A percentile compares a stretch with the other conserved stretches of the same genome.
phyloP scores from a whole-genome alignment of 2,797 vertebrate species.

The Rhabdomys pumilio region DNA sequence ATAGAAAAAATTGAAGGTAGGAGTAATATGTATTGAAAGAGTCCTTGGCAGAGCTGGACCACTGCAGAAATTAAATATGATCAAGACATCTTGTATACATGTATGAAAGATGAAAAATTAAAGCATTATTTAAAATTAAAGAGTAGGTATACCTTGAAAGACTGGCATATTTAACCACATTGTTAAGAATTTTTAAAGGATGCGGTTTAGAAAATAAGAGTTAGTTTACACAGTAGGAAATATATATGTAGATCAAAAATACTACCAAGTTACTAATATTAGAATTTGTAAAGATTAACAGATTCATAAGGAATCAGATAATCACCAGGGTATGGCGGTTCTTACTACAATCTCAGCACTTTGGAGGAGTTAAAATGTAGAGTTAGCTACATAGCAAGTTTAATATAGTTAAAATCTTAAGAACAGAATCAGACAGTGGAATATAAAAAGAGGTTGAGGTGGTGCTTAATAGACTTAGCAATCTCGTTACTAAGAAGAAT shows the following conservation, averaged over 20 bases:
- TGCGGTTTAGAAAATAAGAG: background rate
- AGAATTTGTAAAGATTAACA: background rate
- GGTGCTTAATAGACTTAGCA: background rate
- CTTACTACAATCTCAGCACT: background rate
- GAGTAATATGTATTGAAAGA: background rate
- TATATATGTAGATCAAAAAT: background rate
- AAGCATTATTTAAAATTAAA: background rate
- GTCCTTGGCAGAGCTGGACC: background rate
- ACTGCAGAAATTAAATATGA: no score
- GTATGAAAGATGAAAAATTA: background rate
- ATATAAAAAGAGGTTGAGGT: background rate
- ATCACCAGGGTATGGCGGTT: rapidly evolving
- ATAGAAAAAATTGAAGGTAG: no score
- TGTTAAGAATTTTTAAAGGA: background rate
- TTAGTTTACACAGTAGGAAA: background rate
- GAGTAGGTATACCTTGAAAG: background rate
- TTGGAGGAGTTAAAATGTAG: background rate
- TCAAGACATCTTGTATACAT: background rate
- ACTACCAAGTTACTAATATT: background rate
- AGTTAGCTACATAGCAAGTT: background rate
- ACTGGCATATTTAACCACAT: background rate
- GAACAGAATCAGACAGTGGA: background rate
- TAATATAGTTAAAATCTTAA: background rate
- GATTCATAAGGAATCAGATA: background rate
- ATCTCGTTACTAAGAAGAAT: background rate